Conservation (phyloP, 2,888 invertebrate genomes). For the Dasypogon diadema region DNA sequence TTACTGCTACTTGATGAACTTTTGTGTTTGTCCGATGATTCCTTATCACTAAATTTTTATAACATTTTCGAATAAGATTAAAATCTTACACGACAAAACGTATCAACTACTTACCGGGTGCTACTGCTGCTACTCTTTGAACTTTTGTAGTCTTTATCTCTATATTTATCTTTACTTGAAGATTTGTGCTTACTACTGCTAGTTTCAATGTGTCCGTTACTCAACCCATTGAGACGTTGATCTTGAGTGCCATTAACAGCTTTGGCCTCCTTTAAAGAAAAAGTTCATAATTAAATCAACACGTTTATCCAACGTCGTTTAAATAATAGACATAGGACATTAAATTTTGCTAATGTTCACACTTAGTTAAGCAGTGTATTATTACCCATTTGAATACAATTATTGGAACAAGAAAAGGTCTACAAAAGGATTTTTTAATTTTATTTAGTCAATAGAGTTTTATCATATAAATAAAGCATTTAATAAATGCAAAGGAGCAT, state of each 20-base stretch:
- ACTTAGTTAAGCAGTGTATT: too few relatives aligned
- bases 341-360: too few relatives aligned
- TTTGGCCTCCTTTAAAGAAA: conserved; percentile 50
- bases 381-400: too few relatives aligned
- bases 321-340: too few relatives aligned
- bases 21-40: conserved; percentile 68
- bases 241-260: conserved; percentile 70
- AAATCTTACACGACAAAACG: too few relatives aligned
- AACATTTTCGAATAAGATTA: background rate
- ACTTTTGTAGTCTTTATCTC: conserved; percentile 70
- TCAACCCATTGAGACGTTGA: conserved; percentile 80
- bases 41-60: conserved; percentile 62
- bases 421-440: too few relatives aligned
- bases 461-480: too few relatives aligned
- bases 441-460: too few relatives aligned
- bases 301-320: too few relatives aligned
- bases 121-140: conserved; percentile 70
- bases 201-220: conserved; percentile 76
- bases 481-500: too few relatives aligned
- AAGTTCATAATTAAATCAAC: too few relatives aligned
- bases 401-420: too few relatives aligned
- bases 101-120: conserved; percentile 57
- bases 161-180: conserved; percentile 72
- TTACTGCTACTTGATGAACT: conserved; percentile 71
- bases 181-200: conserved; percentile 72